Base-by-base conservation (phyloP, 2,797 vertebrate genomes). In the Parotocinclus haroldoi region DNA sequence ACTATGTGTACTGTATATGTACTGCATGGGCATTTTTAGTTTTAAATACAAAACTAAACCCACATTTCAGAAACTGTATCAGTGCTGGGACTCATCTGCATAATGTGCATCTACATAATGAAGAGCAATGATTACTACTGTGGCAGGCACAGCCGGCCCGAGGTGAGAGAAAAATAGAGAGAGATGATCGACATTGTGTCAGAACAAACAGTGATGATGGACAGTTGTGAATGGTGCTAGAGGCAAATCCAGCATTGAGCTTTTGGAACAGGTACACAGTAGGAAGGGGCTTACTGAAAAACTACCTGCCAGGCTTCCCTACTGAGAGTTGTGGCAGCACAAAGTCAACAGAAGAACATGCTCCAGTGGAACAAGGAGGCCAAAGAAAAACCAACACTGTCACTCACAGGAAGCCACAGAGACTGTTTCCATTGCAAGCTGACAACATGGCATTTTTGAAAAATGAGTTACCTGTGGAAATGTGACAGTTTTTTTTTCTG, bases 41-140 rank as follows among this genome's bases (percentile, higher is more conserved):
- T n/a, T n/a, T n/a, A n/a, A n/a, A n/a, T n/a, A n/a, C 5, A 5
- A 27, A 27, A 27, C 27, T 2, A 27, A 27, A 27, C 27, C 5
- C 27, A 27, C 2, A 27, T 42, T 42, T 42, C 40, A 42, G 40
- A 42, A 9, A 42, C 40, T 9, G 40, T 42, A 1, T 42, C 40
- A 42, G 40, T 11, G 10, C 40, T 42, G 40, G 40, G 8, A 42
- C 40, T 42, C 40, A 9, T 42, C 8, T 42, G 76, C 78, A 82
- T 42, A 9, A 9, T 42, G 40, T 42, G 76, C 78, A 82, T 79
- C 76, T 75, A 79, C 78, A 79, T 85, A 84, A 89, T 79, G 78
- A 88, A 78, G 46, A 46, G 65, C 75, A 84, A 86, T 88, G 87
- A 85, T 82, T 78, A 82, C 74, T 81, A 78, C 73, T 53, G 56